These are phyloP conservation scores for Xanthia togata DNA, from an alignment of 2,888 invertebrate species.

Conservation along the genomic window DNA sequence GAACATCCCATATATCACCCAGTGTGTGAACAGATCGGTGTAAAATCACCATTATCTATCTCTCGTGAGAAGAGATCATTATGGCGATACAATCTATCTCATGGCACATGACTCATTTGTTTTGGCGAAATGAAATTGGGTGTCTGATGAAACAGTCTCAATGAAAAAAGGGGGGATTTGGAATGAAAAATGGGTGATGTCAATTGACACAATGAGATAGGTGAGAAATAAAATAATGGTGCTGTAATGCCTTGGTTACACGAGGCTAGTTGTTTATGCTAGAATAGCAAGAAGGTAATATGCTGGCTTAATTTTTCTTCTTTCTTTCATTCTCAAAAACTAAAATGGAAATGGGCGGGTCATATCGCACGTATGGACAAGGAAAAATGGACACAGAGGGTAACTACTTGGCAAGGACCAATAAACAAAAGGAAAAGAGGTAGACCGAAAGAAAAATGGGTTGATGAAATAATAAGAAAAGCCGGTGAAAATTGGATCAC, in stretches of 20 bases:
- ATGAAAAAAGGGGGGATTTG: neutral
- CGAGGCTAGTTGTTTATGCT: too few relatives aligned
- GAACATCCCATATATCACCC: constrained; percentile 13
- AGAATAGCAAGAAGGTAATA: too few relatives aligned
- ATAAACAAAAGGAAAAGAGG: too few relatives aligned
- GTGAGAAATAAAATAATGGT: neutral
- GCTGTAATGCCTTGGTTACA: neutral
- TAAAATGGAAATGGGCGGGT: too few relatives aligned
- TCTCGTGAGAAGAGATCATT: constrained; percentile 37
- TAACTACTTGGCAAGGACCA: too few relatives aligned
- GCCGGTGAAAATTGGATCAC: too few relatives aligned
- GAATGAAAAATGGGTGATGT: neutral
- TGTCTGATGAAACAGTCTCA: constrained; percentile 10
- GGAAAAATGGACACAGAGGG: too few relatives aligned
- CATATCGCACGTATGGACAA: too few relatives aligned
- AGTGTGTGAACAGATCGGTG: constrained; percentile 36
- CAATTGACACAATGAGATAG: neutral
- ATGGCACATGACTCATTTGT: constrained; percentile 36
- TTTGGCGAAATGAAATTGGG: constrained; percentile 44
- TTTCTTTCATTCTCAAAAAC: too few relatives aligned
- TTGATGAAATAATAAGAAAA: too few relatives aligned
- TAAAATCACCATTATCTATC: constrained; percentile 39
- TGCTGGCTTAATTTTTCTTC: too few relatives aligned
- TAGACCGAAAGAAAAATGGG: too few relatives aligned
- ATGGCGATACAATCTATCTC: constrained; percentile 46